Evolutionary conservation across 2,888 invertebrate genomes (phyloP).

Genomic region (Leucozona laternaria): DNA sequence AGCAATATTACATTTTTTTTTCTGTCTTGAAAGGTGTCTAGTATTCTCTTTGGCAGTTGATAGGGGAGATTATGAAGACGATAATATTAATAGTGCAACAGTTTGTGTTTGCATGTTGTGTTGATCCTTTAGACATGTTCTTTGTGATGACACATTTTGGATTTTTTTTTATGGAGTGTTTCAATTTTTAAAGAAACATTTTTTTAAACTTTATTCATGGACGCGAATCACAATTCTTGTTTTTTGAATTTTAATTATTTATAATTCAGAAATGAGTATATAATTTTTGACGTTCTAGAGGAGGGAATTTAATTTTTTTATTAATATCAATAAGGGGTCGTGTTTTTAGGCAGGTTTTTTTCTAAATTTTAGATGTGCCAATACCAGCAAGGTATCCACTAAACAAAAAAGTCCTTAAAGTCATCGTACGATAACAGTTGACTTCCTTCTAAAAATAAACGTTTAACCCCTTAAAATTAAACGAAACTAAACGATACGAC

Average conservation of each 20-base stretch:
- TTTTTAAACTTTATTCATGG: too few species aligned
- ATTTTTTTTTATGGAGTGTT: constrained; percentile 13
- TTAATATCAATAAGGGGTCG: too few species aligned
- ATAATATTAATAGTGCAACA: constrained; percentile 67
- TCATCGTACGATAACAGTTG: constrained; percentile 47
- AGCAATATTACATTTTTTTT: constrained; percentile 27
- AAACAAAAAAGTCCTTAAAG: constrained; percentile 25
- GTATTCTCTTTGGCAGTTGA: constrained; percentile 14
- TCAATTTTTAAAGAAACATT: too few species aligned
- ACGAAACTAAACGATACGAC: neutral
- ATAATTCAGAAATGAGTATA: too few species aligned
- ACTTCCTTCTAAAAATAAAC: constrained; percentile 33
- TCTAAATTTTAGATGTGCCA: too few species aligned
- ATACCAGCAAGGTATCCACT: too few species aligned
- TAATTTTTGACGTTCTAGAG: too few species aligned
- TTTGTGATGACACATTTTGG: constrained; percentile 15
- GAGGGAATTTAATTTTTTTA: too few species aligned
- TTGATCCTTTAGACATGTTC: constrained; percentile 29
- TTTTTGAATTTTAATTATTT: too few species aligned
- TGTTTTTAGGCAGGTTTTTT: too few species aligned
- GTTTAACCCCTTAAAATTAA: constrained; percentile 17
- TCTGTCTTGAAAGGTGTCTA: constrained; percentile 33
- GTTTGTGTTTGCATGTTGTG: constrained; percentile 42
- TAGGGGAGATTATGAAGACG: constrained; percentile 39
- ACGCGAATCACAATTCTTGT: too few species aligned